Evolutionary conservation across 1,140 invertebrate genomes (phyloP).

Genomic region (Cheumatopsyche charites): DNA sequence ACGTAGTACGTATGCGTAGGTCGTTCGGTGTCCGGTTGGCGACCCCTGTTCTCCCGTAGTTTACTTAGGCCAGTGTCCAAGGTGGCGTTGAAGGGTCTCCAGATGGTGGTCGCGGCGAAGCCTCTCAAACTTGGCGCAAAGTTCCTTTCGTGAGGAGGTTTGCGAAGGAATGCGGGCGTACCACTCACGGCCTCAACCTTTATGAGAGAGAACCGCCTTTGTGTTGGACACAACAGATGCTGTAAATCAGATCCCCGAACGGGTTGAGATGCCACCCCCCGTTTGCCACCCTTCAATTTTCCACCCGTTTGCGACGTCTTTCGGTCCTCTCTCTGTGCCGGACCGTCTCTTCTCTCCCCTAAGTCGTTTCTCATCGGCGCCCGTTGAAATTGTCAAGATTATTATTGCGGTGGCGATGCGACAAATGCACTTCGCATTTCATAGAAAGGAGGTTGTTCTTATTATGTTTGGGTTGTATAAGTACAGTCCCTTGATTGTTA

Average conservation of each 20-base stretch:
- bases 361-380: background rate
- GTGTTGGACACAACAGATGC: conserved; percentile 36
- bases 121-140: conserved; percentile 36
- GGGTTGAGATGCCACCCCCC: conserved; percentile 2
- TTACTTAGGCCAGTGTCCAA: conserved; percentile 41
- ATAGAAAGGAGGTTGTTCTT: conserved; percentile 1
- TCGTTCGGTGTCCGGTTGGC: background rate
- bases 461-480: background rate
- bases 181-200: conserved; percentile 21
- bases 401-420: conserved; percentile 12
- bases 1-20: too few species aligned
- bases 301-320: background rate
- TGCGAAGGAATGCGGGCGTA: conserved; percentile 35
- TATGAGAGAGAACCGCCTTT: conserved; percentile 32
- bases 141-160: conserved; percentile 29
- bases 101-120: conserved; percentile 39
- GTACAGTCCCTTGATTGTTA: background rate
- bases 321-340: background rate
- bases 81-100: conserved; percentile 39
- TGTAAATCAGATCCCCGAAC: conserved; percentile 34
- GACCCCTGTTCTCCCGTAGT: conserved; percentile 18
- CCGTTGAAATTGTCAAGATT: background rate
- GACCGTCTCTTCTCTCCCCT: background rate
- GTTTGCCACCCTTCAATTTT: background rate
- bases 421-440: conserved; percentile 3